These are phyloP conservation scores for Heliconius himera DNA, from an alignment of 1,140 invertebrate species.

Conservation along the genomic window DNA sequence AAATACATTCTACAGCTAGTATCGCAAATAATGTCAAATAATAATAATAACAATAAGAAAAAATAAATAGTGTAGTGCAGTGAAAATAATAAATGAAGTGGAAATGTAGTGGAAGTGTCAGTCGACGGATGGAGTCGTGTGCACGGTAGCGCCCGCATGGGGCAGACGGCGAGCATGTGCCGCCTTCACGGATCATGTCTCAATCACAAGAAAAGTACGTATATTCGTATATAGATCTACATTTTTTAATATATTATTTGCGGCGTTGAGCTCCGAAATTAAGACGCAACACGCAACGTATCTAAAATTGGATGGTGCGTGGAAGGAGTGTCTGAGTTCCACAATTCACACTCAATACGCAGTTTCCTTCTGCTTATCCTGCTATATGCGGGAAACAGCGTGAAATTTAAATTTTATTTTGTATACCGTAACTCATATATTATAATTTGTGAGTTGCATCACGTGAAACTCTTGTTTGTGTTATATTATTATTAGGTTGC, in stretches of 20 bases:
- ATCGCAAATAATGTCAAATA: slow-evolving; percentile 27
- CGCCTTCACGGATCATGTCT: slow-evolving; percentile 84
- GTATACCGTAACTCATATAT: too few relatives aligned
- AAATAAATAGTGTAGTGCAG: slow-evolving; percentile 50
- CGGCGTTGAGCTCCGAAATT: too few relatives aligned
- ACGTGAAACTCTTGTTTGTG: background rate
- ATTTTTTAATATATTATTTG: background rate
- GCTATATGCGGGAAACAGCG: too few relatives aligned
- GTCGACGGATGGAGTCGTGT: slow-evolving; percentile 83
- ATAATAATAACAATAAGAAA: background rate
- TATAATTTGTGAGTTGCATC: too few relatives aligned
- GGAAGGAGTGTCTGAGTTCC: too few relatives aligned
- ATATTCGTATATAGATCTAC: slow-evolving; percentile 66
- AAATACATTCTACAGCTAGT: slow-evolving; percentile 23
- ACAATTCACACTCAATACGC: too few relatives aligned
- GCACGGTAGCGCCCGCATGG: slow-evolving; percentile 86
- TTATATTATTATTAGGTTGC: background rate
- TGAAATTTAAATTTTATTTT: too few relatives aligned
- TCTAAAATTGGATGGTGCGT: too few relatives aligned
- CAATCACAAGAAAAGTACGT: slow-evolving; percentile 85
- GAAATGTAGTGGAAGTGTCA: slow-evolving; percentile 57
- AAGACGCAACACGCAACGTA: too few relatives aligned
- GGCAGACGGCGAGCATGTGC: slow-evolving; percentile 85
- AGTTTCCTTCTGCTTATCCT: too few relatives aligned
- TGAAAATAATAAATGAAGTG: slow-evolving; percentile 46